Percentiles rank a stretch among this genome's conserved stretches.
Evolutionary conservation across 30 jellyfish, hydroid and myxozoan genomes (phyloP).

Genomic region (Hydra vulgaris): DNA sequence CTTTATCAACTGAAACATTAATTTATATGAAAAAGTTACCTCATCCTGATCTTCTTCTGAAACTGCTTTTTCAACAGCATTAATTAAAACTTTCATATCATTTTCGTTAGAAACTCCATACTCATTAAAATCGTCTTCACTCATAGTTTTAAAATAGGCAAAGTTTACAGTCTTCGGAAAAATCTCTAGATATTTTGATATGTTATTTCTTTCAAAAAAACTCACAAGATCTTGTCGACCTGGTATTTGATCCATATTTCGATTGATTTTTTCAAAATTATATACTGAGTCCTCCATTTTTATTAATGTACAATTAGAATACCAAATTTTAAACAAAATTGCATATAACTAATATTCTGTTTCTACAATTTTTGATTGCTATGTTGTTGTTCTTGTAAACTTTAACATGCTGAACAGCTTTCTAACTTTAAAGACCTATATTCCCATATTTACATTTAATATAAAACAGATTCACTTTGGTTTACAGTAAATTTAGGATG

Average conservation of each 20-base stretch:
- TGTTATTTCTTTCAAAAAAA: constrained; percentile 42
- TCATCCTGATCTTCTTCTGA: constrained; percentile 73
- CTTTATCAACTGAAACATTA: not conserved
- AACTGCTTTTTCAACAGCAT: constrained; percentile 78
- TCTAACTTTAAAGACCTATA: too few species aligned
- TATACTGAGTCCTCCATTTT: constrained; percentile 33
- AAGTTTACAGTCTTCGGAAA: constrained; percentile 68
- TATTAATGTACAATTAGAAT: not conserved
- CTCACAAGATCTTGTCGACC: constrained; percentile 77
- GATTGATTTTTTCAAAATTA: constrained; percentile 54
- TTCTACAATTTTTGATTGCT: too few species aligned
- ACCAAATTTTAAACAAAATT: too few species aligned
- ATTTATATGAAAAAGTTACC: not conserved
- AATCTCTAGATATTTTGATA: constrained; percentile 47
- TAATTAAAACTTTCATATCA: constrained; percentile 52
- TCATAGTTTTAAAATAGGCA: constrained; percentile 81
- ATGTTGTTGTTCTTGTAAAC: too few species aligned
- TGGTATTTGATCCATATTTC: constrained; percentile 64
- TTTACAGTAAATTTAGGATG: too few species aligned
- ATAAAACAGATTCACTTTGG: too few species aligned
- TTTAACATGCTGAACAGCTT: too few species aligned
- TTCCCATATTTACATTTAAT: too few species aligned
- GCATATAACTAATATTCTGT: too few species aligned
- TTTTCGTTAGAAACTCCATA: constrained; percentile 70
- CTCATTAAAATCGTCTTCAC: constrained; percentile 81